Percentiles rank a stretch among this genome's conserved stretches.
Evolutionary conservation across 1,140 invertebrate genomes (phyloP).

Genomic region (Hypsibius dujardini): DNA sequence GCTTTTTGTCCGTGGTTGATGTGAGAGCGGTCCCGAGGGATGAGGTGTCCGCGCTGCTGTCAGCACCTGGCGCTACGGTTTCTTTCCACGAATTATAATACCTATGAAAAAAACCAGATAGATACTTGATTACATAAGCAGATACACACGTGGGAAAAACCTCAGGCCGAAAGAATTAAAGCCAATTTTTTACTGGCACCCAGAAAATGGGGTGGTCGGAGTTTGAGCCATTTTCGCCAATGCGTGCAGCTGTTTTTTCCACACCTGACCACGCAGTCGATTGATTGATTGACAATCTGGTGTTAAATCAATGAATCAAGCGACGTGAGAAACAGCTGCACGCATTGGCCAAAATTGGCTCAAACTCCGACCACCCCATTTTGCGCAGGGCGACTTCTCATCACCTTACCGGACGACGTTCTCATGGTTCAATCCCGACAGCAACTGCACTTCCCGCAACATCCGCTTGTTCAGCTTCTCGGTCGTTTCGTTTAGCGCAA

Average conservation of each 20-base stretch:
- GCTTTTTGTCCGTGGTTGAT: neutral
- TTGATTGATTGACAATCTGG: no score
- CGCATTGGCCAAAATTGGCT: no score
- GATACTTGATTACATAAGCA: neutral
- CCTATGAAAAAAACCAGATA: slow-evolving; percentile 25
- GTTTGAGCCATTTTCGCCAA: no score
- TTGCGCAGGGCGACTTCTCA: neutral
- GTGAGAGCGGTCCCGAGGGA: neutral
- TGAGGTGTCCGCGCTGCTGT: neutral
- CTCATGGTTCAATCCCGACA: slow-evolving; percentile 86
- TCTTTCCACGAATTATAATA: slow-evolving; percentile 98
- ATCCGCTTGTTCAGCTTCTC: slow-evolving; percentile 76
- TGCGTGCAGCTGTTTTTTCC: no score
- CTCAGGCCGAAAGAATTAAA: no score
- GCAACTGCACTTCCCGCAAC: slow-evolving; percentile 75
- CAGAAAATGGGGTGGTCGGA: no score
- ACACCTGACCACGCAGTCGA: slow-evolving; percentile 6
- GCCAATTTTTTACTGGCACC: no score
- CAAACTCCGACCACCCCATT: no score
- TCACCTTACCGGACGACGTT: slow-evolving; percentile 63
- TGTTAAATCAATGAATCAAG: no score
- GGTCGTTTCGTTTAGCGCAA: slow-evolving; percentile 68
- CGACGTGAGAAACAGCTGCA: no score
- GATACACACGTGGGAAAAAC: no score
- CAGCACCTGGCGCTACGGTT: slow-evolving; percentile 35